Evolutionary conservation across 2,888 invertebrate genomes (phyloP).

Genomic region (Calameuta pallipes): DNA sequence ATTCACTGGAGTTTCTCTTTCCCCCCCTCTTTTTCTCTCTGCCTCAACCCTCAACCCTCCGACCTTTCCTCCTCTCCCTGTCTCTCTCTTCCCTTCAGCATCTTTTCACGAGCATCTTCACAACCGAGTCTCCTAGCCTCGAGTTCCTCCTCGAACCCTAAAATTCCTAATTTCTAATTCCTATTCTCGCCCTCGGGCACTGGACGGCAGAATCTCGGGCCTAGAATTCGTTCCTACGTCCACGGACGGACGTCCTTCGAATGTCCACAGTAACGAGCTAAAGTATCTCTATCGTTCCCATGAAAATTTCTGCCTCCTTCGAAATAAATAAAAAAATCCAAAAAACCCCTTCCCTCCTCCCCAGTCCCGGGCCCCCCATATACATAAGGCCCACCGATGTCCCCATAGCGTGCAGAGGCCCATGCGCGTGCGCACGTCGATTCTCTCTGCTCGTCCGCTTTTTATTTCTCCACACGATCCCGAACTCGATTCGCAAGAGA

Average conservation of each 20-base stretch:
- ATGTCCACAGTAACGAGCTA: constrained; percentile 15
- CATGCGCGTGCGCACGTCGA: too few species aligned
- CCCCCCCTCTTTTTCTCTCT: not conserved
- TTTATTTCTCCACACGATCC: too few species aligned
- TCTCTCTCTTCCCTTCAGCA: not conserved
- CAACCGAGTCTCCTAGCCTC: too few species aligned
- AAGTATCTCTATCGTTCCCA: constrained; percentile 62
- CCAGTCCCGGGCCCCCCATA: too few species aligned
- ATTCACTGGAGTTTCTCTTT: constrained; percentile 5
- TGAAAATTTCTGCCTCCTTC: constrained; percentile 48
- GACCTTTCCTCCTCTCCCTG: not conserved
- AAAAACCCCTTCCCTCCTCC: too few species aligned
- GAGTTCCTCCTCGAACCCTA: too few species aligned
- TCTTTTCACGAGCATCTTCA: not conserved
- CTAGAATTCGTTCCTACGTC: constrained; percentile 12
- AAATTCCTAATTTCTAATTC: constrained; percentile 52
- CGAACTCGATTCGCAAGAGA: too few species aligned
- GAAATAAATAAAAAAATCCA: too few species aligned
- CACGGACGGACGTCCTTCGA: constrained; percentile 41
- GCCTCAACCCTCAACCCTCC: not conserved
- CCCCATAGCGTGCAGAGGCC: too few species aligned
- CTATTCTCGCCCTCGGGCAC: constrained; percentile 44
- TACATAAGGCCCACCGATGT: too few species aligned
- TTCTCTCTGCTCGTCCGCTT: too few species aligned
- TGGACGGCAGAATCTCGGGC: not conserved